Base-by-base conservation (phyloP, 1,140 invertebrate species). In the Scylla paramamosain region DNA sequence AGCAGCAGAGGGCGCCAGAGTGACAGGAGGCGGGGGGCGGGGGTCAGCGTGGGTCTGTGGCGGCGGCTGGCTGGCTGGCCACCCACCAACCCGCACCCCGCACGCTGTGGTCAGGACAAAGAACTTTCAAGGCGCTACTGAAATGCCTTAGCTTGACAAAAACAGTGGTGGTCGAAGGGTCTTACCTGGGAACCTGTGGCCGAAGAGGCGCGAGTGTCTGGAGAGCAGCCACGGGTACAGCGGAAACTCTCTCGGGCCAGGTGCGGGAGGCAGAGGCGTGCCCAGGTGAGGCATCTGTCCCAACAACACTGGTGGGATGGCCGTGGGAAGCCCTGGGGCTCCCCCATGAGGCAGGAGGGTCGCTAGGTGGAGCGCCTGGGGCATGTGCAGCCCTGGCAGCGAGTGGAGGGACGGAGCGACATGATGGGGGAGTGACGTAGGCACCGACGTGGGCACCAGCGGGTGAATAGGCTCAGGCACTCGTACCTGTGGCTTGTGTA, bases 151-250 rank as follows among this genome's bases (percentile, higher is more conserved):
- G 52, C 52, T 59, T 59, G 52, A 59, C 52, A 59, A 59, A 59
- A 59, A 59, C 52, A 59, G 16, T 20, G 16, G 52, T 59, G 52
- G 52, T n/a, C 0, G 52, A 59, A 59, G 25, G 10, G 39, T 31
- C 82, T 94, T 92, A 96, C 95, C 95, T 95, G 95, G 95, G 46
- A 96, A 96, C 39, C 95, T 93, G 39, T 93, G 98, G 6, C 98
- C 98, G 96, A 99, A 99, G 97, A 99, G 98, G 96, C 98, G 97
- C 82, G 98, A 98, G 96, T 99, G 98, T 96, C 98, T 97, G 93
- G 98, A 98, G 7, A 99, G 97, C 4, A 99, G 97, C 99, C 99
- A 99, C 0, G 99, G 98, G 97, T 99, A 99, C 25, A 99, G 97
- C 59, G 98, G 98, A 97, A 99, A 99, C 92, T 96, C 96, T 45